phyloP scores from a whole-genome alignment of 2,797 vertebrate genomes.

The Channa striata region DNA sequence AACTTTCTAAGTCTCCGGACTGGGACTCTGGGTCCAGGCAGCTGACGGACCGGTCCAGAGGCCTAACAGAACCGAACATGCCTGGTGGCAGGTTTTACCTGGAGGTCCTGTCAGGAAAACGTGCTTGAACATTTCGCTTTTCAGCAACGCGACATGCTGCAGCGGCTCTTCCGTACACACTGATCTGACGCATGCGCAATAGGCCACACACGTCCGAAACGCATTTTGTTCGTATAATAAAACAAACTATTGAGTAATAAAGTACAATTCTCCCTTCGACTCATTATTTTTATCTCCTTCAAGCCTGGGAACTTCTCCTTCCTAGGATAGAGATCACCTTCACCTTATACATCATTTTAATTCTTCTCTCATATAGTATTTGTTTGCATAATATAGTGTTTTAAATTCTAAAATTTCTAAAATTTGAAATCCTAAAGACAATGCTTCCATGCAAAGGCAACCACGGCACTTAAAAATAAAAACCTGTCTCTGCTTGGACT shows the following conservation, averaged over 20 bases:
- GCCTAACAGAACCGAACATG: background rate
- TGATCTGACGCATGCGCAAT: conserved; percentile 68
- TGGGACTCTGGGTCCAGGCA: background rate
- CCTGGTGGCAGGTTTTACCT: conserved; percentile 76
- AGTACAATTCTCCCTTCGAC: no score
- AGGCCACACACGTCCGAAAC: background rate
- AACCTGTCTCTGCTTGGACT: conserved; percentile 6
- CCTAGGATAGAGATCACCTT: no score
- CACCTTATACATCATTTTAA: no score
- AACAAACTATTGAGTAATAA: no score
- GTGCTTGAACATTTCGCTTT: conserved; percentile 80
- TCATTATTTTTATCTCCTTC: no score
- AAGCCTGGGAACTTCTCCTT: no score
- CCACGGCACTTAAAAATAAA: background rate
- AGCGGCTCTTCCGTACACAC: conserved; percentile 63
- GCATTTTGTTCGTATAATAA: no score
- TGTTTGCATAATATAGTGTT: no score
- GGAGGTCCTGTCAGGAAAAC: conserved; percentile 90
- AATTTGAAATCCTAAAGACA: background rate
- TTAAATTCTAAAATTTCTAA: background rate
- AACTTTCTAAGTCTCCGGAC: background rate
- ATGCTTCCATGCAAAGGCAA: background rate
- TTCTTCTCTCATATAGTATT: no score
- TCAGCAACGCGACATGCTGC: background rate
- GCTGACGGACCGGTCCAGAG: background rate